Evolutionary conservation across 1,140 invertebrate genomes (phyloP).

Genomic region (Trinorchestia longiramus): DNA sequence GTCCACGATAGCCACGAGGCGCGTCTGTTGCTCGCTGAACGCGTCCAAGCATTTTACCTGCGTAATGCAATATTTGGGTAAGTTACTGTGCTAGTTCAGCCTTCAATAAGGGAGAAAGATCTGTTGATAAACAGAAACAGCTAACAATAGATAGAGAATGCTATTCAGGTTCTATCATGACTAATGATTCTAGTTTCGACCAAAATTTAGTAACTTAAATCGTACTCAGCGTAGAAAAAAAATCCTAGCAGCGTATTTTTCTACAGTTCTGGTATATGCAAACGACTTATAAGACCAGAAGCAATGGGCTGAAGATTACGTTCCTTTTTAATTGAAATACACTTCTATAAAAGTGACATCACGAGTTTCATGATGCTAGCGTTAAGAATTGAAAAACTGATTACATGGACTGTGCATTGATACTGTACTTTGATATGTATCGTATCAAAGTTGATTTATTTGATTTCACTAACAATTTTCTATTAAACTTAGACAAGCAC

Average conservation of each 20-base stretch:
- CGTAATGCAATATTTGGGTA: slow-evolving; percentile 54
- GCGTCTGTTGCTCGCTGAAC: slow-evolving; percentile 90
- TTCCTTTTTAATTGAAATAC: no score
- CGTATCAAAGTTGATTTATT: no score
- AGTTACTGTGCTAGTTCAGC: not conserved
- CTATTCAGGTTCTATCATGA: not conserved
- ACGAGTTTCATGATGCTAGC: no score
- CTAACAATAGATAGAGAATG: not conserved
- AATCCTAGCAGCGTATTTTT: not conserved
- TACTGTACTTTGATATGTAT: no score
- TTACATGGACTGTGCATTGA: no score
- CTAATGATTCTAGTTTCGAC: not conserved
- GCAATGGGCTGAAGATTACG: no score
- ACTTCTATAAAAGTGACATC: no score
- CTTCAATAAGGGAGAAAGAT: not conserved
- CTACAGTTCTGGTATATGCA: not conserved
- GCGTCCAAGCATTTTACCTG: slow-evolving; percentile 87
- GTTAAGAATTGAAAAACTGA: no score
- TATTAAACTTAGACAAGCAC: no score
- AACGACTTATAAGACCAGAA: not conserved
- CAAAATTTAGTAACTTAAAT: not conserved
- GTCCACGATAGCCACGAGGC: slow-evolving; percentile 95
- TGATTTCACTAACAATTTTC: no score
- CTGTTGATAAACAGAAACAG: not conserved
- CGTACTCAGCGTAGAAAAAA: not conserved